These are phyloP conservation scores for Cirrhinus molitorella DNA, from an alignment of 2,797 vertebrate genomes.

Conservation along the genomic window DNA sequence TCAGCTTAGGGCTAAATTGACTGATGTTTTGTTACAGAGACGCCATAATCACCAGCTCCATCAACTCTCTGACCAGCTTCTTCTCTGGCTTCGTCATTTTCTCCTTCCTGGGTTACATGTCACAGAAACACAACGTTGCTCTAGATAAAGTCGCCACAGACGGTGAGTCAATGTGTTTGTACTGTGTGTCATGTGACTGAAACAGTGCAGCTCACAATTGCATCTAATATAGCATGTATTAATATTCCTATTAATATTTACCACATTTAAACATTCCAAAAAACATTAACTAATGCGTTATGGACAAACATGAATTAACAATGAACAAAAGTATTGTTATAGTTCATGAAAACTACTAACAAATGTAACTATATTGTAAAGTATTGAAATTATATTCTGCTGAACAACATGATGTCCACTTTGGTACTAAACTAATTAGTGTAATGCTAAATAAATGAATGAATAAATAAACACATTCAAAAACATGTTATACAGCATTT, in stretches of 20 bases:
- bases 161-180: constrained; percentile 72
- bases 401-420: background rate
- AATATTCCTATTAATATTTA: background rate
- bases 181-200: background rate
- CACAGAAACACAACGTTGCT: constrained; percentile 88
- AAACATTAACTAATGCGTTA: background rate
- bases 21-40: constrained; percentile 76
- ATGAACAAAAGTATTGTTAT: background rate
- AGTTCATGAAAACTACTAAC: background rate
- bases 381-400: background rate
- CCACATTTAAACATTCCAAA: background rate
- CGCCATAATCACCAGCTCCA: constrained; percentile 90
- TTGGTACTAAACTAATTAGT: background rate
- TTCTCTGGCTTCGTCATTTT: constrained; percentile 94
- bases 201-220: background rate
- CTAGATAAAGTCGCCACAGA: constrained; percentile 89
- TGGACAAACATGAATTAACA: background rate
- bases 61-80: constrained; percentile 93
- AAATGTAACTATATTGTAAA: background rate
- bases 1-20: background rate
- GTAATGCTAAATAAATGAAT: background rate
- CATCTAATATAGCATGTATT: background rate
- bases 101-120: constrained; percentile 92
- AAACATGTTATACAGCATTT: background rate
- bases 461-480: too few species aligned